phyloP scores from a whole-genome alignment of 64 coral and sea anemone genomes.

The Platygyra sinensis region DNA sequence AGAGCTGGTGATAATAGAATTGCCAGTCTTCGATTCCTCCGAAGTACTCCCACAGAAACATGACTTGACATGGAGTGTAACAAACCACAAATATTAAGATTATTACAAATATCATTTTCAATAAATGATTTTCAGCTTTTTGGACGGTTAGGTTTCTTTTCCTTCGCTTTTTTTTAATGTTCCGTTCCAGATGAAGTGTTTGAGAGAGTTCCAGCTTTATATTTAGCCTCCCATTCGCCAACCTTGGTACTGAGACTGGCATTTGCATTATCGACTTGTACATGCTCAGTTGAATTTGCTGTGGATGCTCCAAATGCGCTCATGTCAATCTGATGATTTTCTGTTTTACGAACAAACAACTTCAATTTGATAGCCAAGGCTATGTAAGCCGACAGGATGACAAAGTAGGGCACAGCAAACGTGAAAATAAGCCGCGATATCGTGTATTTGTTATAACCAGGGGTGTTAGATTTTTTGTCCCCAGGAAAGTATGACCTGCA shows the following conservation, averaged over 20 bases:
- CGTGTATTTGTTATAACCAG: too few relatives aligned
- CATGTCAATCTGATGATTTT: too few relatives aligned
- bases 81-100: not conserved
- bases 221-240: not conserved
- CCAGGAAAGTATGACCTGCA: not conserved
- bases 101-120: not conserved
- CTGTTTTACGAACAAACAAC: too few relatives aligned
- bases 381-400: too few relatives aligned
- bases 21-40: not conserved
- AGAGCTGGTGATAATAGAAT: not conserved
- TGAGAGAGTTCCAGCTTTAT: not conserved
- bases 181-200: not conserved
- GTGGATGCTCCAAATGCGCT: not conserved
- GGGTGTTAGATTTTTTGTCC: too few relatives aligned
- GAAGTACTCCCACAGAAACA: not conserved
- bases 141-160: not conserved
- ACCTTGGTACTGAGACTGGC: too few relatives aligned
- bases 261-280: not conserved
- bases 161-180: not conserved
- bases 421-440: too few relatives aligned
- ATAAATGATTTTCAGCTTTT: not conserved
- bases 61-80: not conserved
- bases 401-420: too few relatives aligned
- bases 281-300: not conserved
- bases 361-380: too few relatives aligned